These are phyloP conservation scores for Seriola aureovittata DNA, from an alignment of 2,113 vertebrate genomes.

Conservation along the genomic window DNA sequence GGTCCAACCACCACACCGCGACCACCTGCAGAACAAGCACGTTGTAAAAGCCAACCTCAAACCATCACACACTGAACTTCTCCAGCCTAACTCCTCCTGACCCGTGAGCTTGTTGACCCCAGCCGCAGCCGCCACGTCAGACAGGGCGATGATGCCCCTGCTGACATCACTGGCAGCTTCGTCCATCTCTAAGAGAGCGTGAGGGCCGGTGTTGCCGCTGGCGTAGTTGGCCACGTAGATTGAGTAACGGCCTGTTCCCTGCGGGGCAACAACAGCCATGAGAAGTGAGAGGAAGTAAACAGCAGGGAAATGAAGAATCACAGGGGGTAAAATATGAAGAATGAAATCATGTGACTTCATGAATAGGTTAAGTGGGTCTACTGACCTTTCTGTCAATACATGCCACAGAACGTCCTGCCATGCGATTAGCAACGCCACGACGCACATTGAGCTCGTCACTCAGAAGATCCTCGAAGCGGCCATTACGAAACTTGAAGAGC, in stretches of 20 bases:
- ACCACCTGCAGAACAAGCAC: conserved; percentile 84
- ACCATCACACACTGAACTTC: neutral
- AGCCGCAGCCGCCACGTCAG: conserved; percentile 88
- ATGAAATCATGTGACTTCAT: neutral
- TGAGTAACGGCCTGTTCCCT: conserved; percentile 94
- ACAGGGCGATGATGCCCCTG: conserved; percentile 88
- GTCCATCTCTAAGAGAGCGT: conserved; percentile 95
- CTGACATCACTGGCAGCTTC: conserved; percentile 89
- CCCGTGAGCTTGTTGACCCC: conserved; percentile 95
- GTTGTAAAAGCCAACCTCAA: neutral
- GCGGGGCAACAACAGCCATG: conserved; percentile 18
- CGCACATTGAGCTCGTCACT: conserved; percentile 90
- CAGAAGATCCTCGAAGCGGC: conserved; percentile 94
- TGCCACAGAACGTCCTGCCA: conserved; percentile 94
- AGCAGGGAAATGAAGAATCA: neutral
- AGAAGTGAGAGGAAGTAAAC: neutral
- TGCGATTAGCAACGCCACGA: conserved; percentile 88
- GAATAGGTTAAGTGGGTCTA: neutral
- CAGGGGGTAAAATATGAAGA: neutral
- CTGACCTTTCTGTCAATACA: conserved; percentile 94
- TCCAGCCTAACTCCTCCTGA: conserved; percentile 60
- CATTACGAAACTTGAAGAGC: conserved; percentile 94
- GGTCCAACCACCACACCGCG: conserved; percentile 94
- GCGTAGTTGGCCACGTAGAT: conserved; percentile 97
- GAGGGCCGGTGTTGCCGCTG: conserved; percentile 90